A percentile compares a stretch with the other conserved stretches of the same genome.
These are phyloP conservation scores for Yasuhikotakia modesta DNA, from an alignment of 2,797 vertebrate genomes.

Conservation along the genomic window DNA sequence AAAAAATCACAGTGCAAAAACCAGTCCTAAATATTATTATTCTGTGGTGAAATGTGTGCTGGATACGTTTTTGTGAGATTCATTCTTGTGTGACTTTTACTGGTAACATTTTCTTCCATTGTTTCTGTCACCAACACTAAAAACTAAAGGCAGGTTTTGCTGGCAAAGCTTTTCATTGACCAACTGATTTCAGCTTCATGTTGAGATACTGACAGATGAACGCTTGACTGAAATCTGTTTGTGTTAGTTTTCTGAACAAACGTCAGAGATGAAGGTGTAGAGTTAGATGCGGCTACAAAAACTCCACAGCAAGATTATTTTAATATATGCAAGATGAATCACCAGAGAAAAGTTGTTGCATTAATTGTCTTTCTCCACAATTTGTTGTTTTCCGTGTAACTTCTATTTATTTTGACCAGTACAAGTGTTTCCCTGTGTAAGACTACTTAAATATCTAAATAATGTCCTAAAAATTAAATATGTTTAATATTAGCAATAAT, in stretches of 20 bases:
- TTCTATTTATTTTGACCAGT: slow-evolving; percentile 26
- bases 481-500: slow-evolving; percentile 26
- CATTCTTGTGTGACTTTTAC: neutral
- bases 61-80: slow-evolving; percentile 15
- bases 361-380: neutral
- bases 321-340: neutral
- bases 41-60: too few species aligned
- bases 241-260: neutral
- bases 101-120: neutral
- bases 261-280: neutral
- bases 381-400: neutral
- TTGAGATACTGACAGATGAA: neutral
- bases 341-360: neutral
- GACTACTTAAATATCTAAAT: neutral
- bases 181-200: neutral
- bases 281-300: neutral
- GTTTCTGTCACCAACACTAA: slow-evolving; percentile 8
- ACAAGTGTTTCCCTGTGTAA: neutral
- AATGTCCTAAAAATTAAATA: neutral
- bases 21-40: too few species aligned
- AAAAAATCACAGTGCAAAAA: neutral
- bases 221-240: slow-evolving; percentile 9
- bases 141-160: slow-evolving; percentile 18
- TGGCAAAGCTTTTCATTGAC: slow-evolving; percentile 12
- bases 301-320: slow-evolving; percentile 7